Evolutionary conservation across 2,113 vertebrate species (phyloP), one percentile per base, ranked within the genome.

Genomic region (Steatornis caripensis): DNA sequence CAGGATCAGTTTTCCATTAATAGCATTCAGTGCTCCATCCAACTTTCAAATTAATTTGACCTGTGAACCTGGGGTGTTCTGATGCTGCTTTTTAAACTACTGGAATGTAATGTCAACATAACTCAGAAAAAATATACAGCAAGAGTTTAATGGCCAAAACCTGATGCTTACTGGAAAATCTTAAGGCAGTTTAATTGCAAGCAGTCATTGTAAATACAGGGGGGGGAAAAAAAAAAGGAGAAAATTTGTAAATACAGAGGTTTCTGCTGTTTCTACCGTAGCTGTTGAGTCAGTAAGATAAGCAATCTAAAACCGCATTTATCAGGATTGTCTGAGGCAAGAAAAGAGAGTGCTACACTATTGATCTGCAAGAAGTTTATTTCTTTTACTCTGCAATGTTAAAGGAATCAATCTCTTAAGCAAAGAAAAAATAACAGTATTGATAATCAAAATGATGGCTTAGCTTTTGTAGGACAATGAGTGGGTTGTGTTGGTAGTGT

Each of bases 331-430:
- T 90, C 55, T 84, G 49, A 94, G 55, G 78, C n/a, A 82, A 68
- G 83, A 45, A 36, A 81, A 80, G 60, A 87, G 41, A 80, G 26
- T 70, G 26, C 66, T 39, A 17, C 37, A 32, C 55, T 95, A 98
- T 96, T 95, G 96, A 98, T 97, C 86, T 69, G 30, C 41, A 80
- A 93, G 66, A 90, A 96, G 74, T 96, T 97, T 97, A 96, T 97
- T 97, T 97, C 74, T 97, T 96, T 84, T 77, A 95, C 84, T 96
- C 87, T 69, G 32, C 84, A 95, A 91, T 75, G 93, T 90, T 94
- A 95, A 96, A 97, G 93, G 71, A 97, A 98, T 98, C 97, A 97
- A 97, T 97, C 86, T 90, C 90, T 97, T 95, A 96, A 97, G 91
- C 94, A 91, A 98, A 97, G 96, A 55, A 96, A 94, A 98, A 98